phyloP scores from a whole-genome alignment of 1,140 invertebrate genomes.

The Brevipalpus yothersi region DNA sequence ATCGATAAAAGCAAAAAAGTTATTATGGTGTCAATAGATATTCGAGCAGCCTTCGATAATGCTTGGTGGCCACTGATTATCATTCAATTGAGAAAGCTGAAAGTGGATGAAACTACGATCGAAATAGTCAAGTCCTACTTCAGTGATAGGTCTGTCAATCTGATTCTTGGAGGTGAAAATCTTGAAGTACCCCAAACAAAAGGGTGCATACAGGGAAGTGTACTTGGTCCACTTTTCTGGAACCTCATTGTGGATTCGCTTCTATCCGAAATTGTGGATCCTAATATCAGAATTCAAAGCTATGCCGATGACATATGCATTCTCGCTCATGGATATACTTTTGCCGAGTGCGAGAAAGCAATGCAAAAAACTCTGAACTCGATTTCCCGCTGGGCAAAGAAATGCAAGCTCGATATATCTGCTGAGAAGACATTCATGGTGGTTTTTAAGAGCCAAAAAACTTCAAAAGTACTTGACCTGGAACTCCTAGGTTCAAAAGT shows the following conservation, averaged over 20 bases:
- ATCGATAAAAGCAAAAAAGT: too few species aligned
- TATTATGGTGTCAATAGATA: too few species aligned
- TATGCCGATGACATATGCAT: not conserved
- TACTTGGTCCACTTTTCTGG: not conserved
- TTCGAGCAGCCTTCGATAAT: too few species aligned
- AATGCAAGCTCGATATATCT: not conserved
- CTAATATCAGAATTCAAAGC: not conserved
- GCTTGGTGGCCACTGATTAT: not conserved
- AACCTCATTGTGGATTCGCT: not conserved
- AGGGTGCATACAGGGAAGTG: not conserved
- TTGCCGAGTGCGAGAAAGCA: not conserved
- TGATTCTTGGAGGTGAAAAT: not conserved
- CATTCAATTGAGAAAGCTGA: not conserved
- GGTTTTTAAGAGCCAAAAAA: not conserved
- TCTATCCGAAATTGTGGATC: not conserved
- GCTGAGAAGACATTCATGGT: not conserved
- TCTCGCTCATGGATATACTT: not conserved
- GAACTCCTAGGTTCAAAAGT: not conserved
- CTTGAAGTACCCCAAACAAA: not conserved
- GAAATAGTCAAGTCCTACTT: not conserved
- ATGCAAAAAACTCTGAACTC: not conserved
- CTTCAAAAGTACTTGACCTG: not conserved
- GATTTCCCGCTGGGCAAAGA: not conserved
- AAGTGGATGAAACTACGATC: not conserved
- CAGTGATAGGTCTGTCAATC: not conserved